Base-by-base conservation (phyloP, 2,113 vertebrate species). In the Anser cygnoides region DNA sequence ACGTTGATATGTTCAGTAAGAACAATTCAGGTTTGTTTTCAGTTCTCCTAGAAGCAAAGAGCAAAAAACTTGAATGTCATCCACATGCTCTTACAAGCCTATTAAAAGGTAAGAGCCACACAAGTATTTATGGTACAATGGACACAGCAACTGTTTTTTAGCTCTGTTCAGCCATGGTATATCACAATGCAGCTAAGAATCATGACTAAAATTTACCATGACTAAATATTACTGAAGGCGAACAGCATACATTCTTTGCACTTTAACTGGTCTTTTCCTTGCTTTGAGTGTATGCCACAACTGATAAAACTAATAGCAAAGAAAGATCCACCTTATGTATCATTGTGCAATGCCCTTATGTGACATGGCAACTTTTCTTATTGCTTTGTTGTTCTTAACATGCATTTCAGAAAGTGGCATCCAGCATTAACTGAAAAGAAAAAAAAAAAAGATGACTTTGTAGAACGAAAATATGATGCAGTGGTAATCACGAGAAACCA, bases 381-480 rank as follows among this genome's bases (percentile, higher is more conserved):
- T 92, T 74, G 71, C 71, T 76, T 85, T 67, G 65, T 93, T 96
- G 58, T 89, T 96, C 83, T 78, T 83, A 92, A 91, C 39, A n/a
- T 90, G 87, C 86, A 77, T 96, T 97, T 95, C 89, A 95, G 89
- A 96, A 95, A 90, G 59, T 75, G 59, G 55, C 68, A 55, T 87
- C 76, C 49, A 73, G 46, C 59, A 87, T 77, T 92, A 96, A 80
- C 72, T 93, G 87, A 79, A 88, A 50, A 23, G 10, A 49, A 49
- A 20, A 20, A 23, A 50, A 90, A 94, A 88, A 84, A 59, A 13
- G 11, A 83, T 81, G 92, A 87, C 87, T 97, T 91, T 81, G 78
- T 67, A 91, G 68, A 96, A 83, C 70, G 91, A 86, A 91, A 87
- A 44, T 79, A 44, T 2, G 85, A 78, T 76, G 76, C 55, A 76